A percentile compares a stretch with the other conserved stretches of the same genome.
Conservation (phyloP, 2,888 invertebrate genomes). For the Operophtera brumata region DNA sequence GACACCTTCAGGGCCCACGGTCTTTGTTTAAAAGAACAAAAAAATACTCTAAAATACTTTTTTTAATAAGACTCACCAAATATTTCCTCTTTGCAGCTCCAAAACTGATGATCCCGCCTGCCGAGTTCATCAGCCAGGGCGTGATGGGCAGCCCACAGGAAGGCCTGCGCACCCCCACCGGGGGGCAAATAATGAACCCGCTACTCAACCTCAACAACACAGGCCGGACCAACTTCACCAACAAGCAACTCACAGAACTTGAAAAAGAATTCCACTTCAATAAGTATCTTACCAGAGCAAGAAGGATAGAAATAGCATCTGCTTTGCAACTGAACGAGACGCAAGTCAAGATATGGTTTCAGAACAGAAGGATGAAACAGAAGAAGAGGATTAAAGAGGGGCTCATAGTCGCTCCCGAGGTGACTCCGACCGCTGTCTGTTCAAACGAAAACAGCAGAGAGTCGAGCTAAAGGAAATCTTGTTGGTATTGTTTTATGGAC, state of each 20-base stretch:
- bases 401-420: conserved; percentile 81
- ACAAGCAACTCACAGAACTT: conserved; percentile 98
- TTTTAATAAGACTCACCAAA: not conserved
- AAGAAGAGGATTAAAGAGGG: conserved; percentile 98
- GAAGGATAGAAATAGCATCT: conserved; percentile 98
- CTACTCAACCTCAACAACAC: conserved; percentile 86
- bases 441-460: conserved; percentile 88
- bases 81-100: conserved; percentile 78
- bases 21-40: too few species aligned
- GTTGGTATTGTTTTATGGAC: conserved; percentile 29
- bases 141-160: conserved; percentile 76
- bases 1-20: too few species aligned
- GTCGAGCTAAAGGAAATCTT: conserved; percentile 75
- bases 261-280: conserved; percentile 99
- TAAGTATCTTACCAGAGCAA: conserved; percentile 97
- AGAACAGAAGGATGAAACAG: conserved; percentile 99
- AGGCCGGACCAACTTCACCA: conserved; percentile 99
- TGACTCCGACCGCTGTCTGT: conserved; percentile 72
- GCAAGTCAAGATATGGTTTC: conserved; percentile 99
- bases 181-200: conserved; percentile 73
- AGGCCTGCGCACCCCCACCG: conserved; percentile 72
- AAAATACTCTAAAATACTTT: too few species aligned
- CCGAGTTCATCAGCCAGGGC: conserved; percentile 73
- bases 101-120: conserved; percentile 82
- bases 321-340: conserved; percentile 98